Evolutionary conservation across 2,797 vertebrate genomes (phyloP).

Genomic region (Characodon lateralis): DNA sequence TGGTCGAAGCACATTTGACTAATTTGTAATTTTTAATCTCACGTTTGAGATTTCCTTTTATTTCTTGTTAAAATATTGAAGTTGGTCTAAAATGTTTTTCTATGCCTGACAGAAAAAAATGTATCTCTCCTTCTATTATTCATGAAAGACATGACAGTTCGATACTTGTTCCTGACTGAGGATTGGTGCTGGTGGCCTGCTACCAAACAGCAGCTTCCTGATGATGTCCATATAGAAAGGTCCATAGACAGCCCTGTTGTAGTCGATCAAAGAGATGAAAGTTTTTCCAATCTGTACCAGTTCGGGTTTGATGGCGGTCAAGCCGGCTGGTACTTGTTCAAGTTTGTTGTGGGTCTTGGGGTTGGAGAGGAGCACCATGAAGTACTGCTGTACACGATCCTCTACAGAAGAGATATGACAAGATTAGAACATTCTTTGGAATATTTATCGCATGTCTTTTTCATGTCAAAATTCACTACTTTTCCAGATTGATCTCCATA

Average conservation of each 20-base stretch:
- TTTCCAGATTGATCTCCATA: background rate
- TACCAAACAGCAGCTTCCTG: constrained; percentile 86
- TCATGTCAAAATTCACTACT: background rate
- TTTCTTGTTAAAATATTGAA: background rate
- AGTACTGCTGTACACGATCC: constrained; percentile 88
- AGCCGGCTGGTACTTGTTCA: constrained; percentile 85
- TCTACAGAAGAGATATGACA: constrained; percentile 72
- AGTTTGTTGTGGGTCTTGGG: constrained; percentile 76
- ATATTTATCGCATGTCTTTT: background rate
- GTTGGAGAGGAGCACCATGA: constrained; percentile 82
- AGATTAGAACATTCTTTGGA: constrained; percentile 11
- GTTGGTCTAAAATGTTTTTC: constrained; percentile 6
- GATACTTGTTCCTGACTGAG: constrained; percentile 35
- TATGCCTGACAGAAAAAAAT: constrained; percentile 6
- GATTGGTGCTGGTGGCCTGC: constrained; percentile 30
- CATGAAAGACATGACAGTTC: constrained; percentile 34
- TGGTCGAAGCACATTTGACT: background rate
- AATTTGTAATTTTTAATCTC: background rate
- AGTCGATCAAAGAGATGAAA: constrained; percentile 87
- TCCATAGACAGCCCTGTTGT: constrained; percentile 91
- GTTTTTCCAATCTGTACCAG: constrained; percentile 82
- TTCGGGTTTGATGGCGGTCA: constrained; percentile 86
- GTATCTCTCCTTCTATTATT: constrained; percentile 35
- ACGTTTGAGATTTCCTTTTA: background rate
- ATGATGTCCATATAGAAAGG: constrained; percentile 92